These are phyloP conservation scores for Drosophila nigrodunni DNA, from an alignment of 1,140 invertebrate genomes.

Conservation along the genomic window DNA sequence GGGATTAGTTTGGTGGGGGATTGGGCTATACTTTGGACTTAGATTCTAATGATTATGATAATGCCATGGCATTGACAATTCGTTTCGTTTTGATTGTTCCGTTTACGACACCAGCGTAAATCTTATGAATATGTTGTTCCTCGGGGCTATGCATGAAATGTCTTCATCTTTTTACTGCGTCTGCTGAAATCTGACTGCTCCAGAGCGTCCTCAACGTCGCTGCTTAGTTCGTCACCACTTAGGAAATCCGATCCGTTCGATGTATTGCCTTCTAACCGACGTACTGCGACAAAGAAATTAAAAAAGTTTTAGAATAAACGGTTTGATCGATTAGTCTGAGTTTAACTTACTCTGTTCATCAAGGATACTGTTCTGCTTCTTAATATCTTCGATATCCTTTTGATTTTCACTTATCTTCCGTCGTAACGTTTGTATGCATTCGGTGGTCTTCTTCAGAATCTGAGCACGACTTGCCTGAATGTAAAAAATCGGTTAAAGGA, in stretches of 20 bases:
- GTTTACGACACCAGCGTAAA: conserved; percentile 29
- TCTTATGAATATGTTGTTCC: background rate
- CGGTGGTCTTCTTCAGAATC: conserved; percentile 98
- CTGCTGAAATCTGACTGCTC: conserved; percentile 77
- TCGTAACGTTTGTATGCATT: conserved; percentile 98
- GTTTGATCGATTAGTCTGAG: conserved; percentile 4
- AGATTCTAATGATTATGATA: conserved; percentile 29
- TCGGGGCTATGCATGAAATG: conserved; percentile 73
- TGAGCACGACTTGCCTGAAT: conserved; percentile 96
- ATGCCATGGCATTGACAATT: conserved; percentile 33
- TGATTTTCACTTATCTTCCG: conserved; percentile 96
- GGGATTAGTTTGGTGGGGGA: conserved; percentile 41
- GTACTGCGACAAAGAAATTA: conserved; percentile 51
- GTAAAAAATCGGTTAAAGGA: too few relatives aligned
- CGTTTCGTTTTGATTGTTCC: conserved; percentile 41
- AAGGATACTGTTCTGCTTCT: conserved; percentile 94
- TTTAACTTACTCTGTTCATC: conserved; percentile 93
- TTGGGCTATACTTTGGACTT: conserved; percentile 48
- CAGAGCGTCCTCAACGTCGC: conserved; percentile 61
- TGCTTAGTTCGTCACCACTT: conserved; percentile 62
- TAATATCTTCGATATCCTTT: conserved; percentile 97
- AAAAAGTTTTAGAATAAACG: background rate
- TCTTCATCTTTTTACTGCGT: conserved; percentile 82
- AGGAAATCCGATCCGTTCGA: conserved; percentile 47
- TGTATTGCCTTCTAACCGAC: conserved; percentile 61